A percentile compares a stretch with the other conserved stretches of the same genome.
Evolutionary conservation across 2,888 invertebrate genomes (phyloP).

Genomic region (Lomographa bimaculata): DNA sequence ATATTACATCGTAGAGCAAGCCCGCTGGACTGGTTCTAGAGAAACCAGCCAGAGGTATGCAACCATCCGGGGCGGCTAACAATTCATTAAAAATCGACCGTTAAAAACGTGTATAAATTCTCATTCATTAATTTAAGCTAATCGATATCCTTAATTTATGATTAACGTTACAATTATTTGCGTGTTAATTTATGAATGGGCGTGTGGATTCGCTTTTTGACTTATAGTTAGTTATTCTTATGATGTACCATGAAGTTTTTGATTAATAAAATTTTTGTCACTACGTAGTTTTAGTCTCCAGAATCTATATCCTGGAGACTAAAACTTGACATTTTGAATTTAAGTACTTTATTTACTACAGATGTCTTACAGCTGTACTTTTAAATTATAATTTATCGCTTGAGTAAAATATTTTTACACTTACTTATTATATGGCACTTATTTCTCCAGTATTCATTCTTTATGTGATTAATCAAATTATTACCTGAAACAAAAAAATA

Average conservation of each 20-base stretch:
- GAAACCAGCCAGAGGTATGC: conserved; percentile 65
- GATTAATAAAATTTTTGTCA: too few relatives aligned
- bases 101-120: conserved; percentile 29
- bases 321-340: too few relatives aligned
- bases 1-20: conserved; percentile 44
- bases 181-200: conserved; percentile 27
- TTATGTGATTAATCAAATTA: conserved; percentile 23
- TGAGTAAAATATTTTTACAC: too few relatives aligned
- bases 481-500: conserved; percentile 53
- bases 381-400: too few relatives aligned
- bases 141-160: conserved; percentile 34
- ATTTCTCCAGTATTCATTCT: too few relatives aligned
- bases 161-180: conserved; percentile 28
- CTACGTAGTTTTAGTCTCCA: too few relatives aligned
- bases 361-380: too few relatives aligned
- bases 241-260: conserved; percentile 5
- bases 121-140: conserved; percentile 31
- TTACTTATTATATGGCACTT: too few relatives aligned
- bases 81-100: conserved; percentile 26
- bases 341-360: too few relatives aligned
- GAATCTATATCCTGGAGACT: too few relatives aligned
- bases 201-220: conserved; percentile 23
- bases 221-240: conserved; percentile 7
- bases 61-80: conserved; percentile 63
- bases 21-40: conserved; percentile 67